A percentile compares a stretch with the other conserved stretches of the same genome.
Evolutionary conservation across 1,140 invertebrate species (phyloP).

Genomic region (Branchinecta lynchi): DNA sequence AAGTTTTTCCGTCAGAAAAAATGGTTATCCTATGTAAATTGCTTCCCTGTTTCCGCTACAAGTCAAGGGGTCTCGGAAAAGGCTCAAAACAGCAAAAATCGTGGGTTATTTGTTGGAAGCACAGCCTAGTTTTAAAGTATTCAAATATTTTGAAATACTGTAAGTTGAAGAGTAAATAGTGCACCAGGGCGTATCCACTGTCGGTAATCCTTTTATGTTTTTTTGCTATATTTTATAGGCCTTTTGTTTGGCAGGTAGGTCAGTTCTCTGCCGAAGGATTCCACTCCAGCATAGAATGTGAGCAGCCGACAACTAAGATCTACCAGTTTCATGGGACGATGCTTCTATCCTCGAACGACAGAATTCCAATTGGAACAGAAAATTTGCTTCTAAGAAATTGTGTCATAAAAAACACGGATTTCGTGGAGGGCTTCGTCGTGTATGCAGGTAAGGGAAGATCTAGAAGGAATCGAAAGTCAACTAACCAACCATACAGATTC

Average conservation of each 20-base stretch:
- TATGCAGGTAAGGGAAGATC: constrained; percentile 58
- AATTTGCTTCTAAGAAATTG: constrained; percentile 88
- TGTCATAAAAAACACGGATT: constrained; percentile 81
- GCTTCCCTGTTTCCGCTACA: no score
- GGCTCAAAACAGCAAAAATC: no score
- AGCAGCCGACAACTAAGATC: constrained; percentile 85
- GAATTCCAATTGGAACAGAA: constrained; percentile 73
- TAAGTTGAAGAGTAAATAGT: no score
- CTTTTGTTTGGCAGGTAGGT: constrained; percentile 40
- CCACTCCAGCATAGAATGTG: constrained; percentile 67
- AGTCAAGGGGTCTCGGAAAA: no score
- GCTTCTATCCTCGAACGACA: constrained; percentile 56
- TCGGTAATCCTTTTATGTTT: not conserved
- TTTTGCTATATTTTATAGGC: not conserved
- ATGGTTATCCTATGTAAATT: no score
- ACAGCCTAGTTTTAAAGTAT: no score
- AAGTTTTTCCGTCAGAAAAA: no score
- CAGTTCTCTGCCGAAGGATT: constrained; percentile 66
- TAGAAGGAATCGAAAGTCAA: not conserved
- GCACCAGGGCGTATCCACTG: no score
- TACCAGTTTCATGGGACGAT: constrained; percentile 85
- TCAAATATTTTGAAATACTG: no score
- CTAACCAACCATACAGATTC: no score
- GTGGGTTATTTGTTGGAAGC: no score
- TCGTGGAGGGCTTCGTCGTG: constrained; percentile 88